A percentile compares a stretch with the other conserved stretches of the same genome.
Evolutionary conservation across 2,888 invertebrate genomes (phyloP).

Genomic region (Oligia fasciuncula): DNA sequence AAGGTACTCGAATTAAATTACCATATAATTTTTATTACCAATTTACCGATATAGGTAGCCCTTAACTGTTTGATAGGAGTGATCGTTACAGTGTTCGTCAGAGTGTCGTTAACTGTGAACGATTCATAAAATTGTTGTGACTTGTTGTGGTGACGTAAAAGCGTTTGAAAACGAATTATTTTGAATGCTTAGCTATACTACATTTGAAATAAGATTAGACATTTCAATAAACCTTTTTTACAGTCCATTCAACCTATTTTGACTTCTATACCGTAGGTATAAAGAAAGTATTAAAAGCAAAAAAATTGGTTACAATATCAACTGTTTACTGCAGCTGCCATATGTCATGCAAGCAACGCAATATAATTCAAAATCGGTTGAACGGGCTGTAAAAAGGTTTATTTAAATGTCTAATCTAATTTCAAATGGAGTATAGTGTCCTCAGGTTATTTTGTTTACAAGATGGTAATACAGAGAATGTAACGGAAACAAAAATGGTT

Average conservation of each 20-base stretch:
- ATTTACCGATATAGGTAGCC: slow-evolving; percentile 69
- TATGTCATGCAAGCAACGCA: too few relatives aligned
- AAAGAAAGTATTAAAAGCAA: too few relatives aligned
- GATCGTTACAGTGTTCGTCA: slow-evolving; percentile 69
- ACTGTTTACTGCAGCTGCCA: too few relatives aligned
- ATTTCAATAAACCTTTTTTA: too few relatives aligned
- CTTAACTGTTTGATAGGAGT: slow-evolving; percentile 70
- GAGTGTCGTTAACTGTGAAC: slow-evolving; percentile 66
- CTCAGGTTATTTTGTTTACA: background rate
- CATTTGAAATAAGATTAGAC: too few relatives aligned
- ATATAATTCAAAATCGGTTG: too few relatives aligned
- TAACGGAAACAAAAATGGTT: background rate
- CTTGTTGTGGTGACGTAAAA: slow-evolving; percentile 48
- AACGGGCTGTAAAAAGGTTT: too few relatives aligned
- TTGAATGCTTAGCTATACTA: slow-evolving; percentile 4
- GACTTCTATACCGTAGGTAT: too few relatives aligned
- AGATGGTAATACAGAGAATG: background rate
- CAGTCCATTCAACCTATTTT: too few relatives aligned
- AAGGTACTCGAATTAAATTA: slow-evolving; percentile 63
- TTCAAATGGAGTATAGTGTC: background rate
- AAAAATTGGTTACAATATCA: too few relatives aligned
- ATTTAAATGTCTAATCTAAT: too few relatives aligned
- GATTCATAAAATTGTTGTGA: slow-evolving; percentile 67
- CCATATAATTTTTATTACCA: slow-evolving; percentile 72
- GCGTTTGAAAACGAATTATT: slow-evolving; percentile 61